These are phyloP conservation scores for Thymelicus sylvestris DNA, from an alignment of 2,888 invertebrate genomes.

Conservation along the genomic window DNA sequence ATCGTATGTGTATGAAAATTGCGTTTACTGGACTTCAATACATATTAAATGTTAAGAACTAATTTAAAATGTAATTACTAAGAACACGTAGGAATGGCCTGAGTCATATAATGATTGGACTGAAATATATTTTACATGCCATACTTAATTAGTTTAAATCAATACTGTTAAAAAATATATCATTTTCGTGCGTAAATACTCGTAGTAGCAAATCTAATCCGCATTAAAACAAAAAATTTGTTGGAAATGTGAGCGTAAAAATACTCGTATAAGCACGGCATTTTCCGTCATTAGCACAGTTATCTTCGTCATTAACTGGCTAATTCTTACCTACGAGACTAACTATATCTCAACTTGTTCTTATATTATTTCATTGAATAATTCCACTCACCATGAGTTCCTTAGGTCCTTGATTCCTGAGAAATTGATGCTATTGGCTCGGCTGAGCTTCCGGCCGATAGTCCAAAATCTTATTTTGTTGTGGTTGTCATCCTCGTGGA, in stretches of 20 bases:
- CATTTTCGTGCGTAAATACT: neutral
- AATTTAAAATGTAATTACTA: slow-evolving; percentile 9
- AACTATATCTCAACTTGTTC: neutral
- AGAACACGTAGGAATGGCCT: neutral
- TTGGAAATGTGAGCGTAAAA: slow-evolving; percentile 1
- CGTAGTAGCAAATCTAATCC: neutral
- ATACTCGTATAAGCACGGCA: neutral
- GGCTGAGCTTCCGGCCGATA: slow-evolving; percentile 78
- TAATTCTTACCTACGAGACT: neutral
- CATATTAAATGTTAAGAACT: slow-evolving; percentile 3
- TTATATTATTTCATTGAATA: neutral
- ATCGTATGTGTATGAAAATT: no score
- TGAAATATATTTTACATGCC: neutral
- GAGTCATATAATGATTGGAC: neutral
- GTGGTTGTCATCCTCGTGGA: slow-evolving; percentile 88
- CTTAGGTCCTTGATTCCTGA: slow-evolving; percentile 82
- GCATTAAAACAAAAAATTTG: neutral
- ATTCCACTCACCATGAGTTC: slow-evolving; percentile 84
- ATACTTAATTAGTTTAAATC: neutral
- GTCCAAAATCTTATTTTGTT: slow-evolving; percentile 87
- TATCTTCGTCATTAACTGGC: slow-evolving; percentile 25
- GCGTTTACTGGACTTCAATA: no score
- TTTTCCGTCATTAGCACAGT: slow-evolving; percentile 1
- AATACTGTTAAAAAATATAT: neutral
- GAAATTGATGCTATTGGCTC: slow-evolving; percentile 87